Percentiles rank a stretch among this genome's conserved stretches.
Evolutionary conservation across 2,113 vertebrate genomes (phyloP).

Genomic region (Tichodroma muraria): DNA sequence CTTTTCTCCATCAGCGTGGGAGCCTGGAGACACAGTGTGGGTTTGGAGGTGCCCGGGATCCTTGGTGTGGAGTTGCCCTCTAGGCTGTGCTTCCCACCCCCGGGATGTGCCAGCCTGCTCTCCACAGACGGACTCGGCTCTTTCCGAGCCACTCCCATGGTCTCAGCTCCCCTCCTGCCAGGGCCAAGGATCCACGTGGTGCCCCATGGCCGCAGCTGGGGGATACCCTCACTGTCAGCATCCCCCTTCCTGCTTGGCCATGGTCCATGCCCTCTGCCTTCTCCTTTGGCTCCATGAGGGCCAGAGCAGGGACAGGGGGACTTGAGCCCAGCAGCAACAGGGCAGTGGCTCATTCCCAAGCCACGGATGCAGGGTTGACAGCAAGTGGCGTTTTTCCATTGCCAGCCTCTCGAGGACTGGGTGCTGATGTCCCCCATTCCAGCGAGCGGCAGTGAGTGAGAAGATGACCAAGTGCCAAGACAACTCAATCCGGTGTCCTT

Average conservation of each 20-base stretch:
- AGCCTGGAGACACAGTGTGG: background rate
- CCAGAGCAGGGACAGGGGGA: background rate
- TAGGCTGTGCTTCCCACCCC: background rate
- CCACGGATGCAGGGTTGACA: background rate
- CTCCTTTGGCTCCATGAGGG: background rate
- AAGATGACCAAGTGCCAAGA: constrained; percentile 26
- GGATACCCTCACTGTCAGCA: background rate
- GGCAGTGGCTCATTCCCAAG: background rate
- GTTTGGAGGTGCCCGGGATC: background rate
- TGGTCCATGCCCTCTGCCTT: background rate
- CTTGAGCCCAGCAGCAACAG: background rate
- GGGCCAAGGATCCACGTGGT: accelerated
- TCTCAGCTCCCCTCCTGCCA: background rate
- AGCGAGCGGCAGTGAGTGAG: background rate
- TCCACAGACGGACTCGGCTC: background rate
- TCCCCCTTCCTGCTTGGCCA: background rate
- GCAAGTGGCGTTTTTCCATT: background rate
- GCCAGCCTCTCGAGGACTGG: accelerated
- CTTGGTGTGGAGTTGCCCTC: background rate
- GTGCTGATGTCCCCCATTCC: background rate
- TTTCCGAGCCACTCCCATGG: background rate
- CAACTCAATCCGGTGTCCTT: background rate
- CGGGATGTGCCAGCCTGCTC: background rate
- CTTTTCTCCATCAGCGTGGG: background rate
- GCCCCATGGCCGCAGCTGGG: background rate